A percentile compares a stretch with the other conserved stretches of the same genome.
phyloP scores from a whole-genome alignment of 2,113 vertebrate genomes.

The Coturnix japonica region DNA sequence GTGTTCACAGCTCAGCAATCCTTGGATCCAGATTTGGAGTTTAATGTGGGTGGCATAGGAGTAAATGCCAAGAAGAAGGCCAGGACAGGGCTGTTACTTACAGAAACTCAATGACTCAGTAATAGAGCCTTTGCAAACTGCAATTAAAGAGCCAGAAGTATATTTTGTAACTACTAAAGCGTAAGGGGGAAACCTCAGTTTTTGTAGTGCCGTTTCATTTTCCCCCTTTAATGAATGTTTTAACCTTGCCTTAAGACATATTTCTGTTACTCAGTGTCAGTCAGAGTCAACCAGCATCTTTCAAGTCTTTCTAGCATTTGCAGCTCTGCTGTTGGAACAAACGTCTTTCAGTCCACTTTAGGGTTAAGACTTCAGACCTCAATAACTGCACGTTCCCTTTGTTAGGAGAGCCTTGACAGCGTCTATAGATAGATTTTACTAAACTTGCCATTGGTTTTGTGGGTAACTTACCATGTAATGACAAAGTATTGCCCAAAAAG shows the following conservation, averaged over 20 bases:
- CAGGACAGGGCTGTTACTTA: conserved; percentile 75
- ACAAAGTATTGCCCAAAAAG: not conserved
- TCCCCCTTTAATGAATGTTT: conserved; percentile 14
- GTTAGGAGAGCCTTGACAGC: not conserved
- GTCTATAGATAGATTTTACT: not conserved
- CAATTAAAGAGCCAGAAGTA: conserved; percentile 66
- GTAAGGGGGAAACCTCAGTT: conserved; percentile 25
- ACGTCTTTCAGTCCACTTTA: not conserved
- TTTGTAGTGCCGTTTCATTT: conserved; percentile 40
- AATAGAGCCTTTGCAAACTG: conserved; percentile 62
- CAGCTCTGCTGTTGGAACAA: not conserved
- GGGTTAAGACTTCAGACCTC: conserved; percentile 32
- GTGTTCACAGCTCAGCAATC: conserved; percentile 79
- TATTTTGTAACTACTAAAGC: conserved; percentile 56
- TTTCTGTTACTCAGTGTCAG: not conserved
- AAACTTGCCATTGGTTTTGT: not conserved
- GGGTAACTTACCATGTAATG: not conserved
- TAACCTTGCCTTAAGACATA: conserved; percentile 29
- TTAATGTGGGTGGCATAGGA: conserved; percentile 82
- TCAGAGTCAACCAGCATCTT: not conserved
- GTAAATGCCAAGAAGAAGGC: conserved; percentile 75
- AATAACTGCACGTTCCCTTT: not conserved
- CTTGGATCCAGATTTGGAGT: conserved; percentile 78
- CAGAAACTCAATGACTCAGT: conserved; percentile 73
- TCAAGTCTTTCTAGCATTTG: not conserved